Conservation (phyloP, 2,888 invertebrate genomes). For the Sphinx pinastri region DNA sequence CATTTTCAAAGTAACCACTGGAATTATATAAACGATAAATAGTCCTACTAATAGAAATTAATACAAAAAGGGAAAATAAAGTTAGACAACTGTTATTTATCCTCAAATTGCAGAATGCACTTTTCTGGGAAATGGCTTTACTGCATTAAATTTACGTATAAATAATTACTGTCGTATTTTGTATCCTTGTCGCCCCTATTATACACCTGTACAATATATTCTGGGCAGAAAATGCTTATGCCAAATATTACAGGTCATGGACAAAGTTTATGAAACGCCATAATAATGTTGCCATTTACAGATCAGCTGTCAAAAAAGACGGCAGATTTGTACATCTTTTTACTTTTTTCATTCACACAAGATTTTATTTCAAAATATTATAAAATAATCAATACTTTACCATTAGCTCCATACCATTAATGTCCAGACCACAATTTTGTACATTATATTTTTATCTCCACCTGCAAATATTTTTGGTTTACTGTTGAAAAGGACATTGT, state of each 20-base stretch:
- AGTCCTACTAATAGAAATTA: neutral
- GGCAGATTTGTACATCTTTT: neutral
- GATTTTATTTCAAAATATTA: neutral
- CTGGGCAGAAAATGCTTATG: neutral
- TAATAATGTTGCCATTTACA: neutral
- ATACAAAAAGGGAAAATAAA: slow-evolving; percentile 34
- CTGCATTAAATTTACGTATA: slow-evolving; percentile 24
- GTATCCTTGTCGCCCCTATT: neutral
- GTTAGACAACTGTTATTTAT: slow-evolving; percentile 46
- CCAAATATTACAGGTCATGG: neutral
- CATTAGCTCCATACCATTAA: too few species aligned
- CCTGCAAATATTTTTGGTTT: too few species aligned
- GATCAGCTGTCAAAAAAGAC: slow-evolving; percentile 5
- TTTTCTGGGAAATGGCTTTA: slow-evolving; percentile 40
- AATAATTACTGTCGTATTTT: neutral
- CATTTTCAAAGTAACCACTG: neutral
- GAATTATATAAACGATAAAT: neutral
- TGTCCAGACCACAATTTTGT: too few species aligned
- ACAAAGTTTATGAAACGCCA: neutral
- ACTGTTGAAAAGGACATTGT: too few species aligned
- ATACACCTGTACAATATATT: neutral
- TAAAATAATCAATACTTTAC: too few species aligned
- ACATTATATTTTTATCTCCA: too few species aligned
- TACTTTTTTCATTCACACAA: neutral
- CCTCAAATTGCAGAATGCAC: slow-evolving; percentile 38